Conservation (phyloP, 1,140 invertebrate species). For the Diabrotica virgifera region DNA sequence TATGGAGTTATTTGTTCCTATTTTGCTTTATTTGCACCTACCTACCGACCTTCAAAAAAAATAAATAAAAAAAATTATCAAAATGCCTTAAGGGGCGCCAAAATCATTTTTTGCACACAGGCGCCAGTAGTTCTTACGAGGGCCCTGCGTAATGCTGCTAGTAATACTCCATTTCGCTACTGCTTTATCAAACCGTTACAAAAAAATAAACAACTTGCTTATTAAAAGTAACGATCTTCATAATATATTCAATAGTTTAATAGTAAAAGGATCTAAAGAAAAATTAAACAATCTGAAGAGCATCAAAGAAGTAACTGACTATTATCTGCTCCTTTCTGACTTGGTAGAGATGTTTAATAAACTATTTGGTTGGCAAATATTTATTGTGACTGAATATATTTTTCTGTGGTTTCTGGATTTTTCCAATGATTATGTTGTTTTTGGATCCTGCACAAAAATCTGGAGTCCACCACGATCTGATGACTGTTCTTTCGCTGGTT, state of each 20-base stretch:
- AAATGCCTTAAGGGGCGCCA: too few relatives aligned
- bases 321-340: conserved; percentile 11
- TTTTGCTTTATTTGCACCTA: too few relatives aligned
- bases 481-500: conserved; percentile 6
- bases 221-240: conserved; percentile 11
- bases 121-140: too few relatives aligned
- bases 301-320: conserved; percentile 15
- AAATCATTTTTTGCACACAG: too few relatives aligned
- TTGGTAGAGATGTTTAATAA: conserved; percentile 17
- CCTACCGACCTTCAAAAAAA: too few relatives aligned
- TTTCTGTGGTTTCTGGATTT: not conserved
- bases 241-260: conserved; percentile 14
- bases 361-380: conserved; percentile 14
- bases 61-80: too few relatives aligned
- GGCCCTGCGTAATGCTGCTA: not conserved
- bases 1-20: too few relatives aligned
- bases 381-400: conserved; percentile 12
- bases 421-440: conserved; percentile 4
- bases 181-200: conserved; percentile 1
- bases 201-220: conserved; percentile 8
- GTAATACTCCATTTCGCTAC: conserved; percentile 8
- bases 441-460: conserved; percentile 4
- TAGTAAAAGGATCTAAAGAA: not conserved
- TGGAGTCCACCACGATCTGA: not conserved
- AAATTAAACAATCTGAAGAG: conserved; percentile 8